phyloP scores from a whole-genome alignment of 2,888 invertebrate genomes.

The Seira sanloemensis region DNA sequence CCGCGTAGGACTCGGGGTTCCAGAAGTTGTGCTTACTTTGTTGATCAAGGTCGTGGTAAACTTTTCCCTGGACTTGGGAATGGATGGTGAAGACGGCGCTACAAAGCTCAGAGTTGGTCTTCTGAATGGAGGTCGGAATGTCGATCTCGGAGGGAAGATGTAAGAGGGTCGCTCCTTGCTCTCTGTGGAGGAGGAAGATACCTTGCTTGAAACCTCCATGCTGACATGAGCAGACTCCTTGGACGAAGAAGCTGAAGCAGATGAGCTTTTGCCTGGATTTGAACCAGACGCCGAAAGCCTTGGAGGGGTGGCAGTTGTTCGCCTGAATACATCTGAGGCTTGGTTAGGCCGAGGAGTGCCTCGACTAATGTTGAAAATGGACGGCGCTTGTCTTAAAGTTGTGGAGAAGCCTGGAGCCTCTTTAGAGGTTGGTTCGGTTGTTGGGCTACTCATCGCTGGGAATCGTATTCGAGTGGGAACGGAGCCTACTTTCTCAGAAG shows the following conservation, averaged over 20 bases:
- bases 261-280: slow-evolving; percentile 8
- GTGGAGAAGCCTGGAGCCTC: slow-evolving; percentile 46
- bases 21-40: slow-evolving; percentile 52
- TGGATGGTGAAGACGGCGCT: slow-evolving; percentile 2
- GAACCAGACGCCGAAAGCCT: slow-evolving; percentile 8
- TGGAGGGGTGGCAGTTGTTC: slow-evolving; percentile 46
- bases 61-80: slow-evolving; percentile 43
- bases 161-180: slow-evolving; percentile 47
- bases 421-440: slow-evolving; percentile 39
- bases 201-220: slow-evolving; percentile 24
- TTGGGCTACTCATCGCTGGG: slow-evolving; percentile 1
- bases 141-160: slow-evolving; percentile 40
- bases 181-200: slow-evolving; percentile 47
- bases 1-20: slow-evolving; percentile 35
- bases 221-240: slow-evolving; percentile 13
- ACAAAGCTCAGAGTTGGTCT: slow-evolving; percentile 57
- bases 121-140: slow-evolving; percentile 67
- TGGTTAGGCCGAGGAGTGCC: slow-evolving; percentile 21
- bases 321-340: slow-evolving; percentile 36
- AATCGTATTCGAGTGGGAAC: slow-evolving; percentile 22
- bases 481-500: slow-evolving; percentile 5
- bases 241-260: background rate
- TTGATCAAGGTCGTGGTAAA: slow-evolving; percentile 61
- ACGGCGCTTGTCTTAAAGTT: slow-evolving; percentile 34
- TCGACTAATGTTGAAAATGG: slow-evolving; percentile 51